Evolutionary conservation across 2,888 invertebrate genomes (phyloP), one percentile per base, ranked within the genome.

Genomic region (Cremastinae sp.): DNA sequence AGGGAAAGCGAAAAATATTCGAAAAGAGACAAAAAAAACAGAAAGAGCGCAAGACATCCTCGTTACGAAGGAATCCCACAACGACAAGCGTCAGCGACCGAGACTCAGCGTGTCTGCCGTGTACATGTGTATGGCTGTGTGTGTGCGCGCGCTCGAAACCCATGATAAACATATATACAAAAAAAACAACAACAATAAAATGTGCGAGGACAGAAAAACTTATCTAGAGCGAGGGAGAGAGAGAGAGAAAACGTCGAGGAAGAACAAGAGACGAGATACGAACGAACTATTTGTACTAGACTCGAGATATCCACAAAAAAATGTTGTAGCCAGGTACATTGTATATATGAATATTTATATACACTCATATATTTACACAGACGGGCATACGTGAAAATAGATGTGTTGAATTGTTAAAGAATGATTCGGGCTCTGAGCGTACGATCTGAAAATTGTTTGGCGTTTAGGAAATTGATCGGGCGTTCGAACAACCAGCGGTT

Each of bases 61-160:
- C 78, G 78, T 79, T 68, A 71, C 74, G 73, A 78, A 64, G 78
- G 76, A 78, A 74, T 59, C 74, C 78, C 68, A 78, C 80, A 80
- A 80, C 80, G 80, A 80, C 71, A 75, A 74, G 69, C 73, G 71
- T 75, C 78, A 78, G 71, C 73, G 78, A 73, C 78, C 75, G 74
- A 71, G 66, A 55, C 61, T 72, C 72, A 72, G 73, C 70, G 69
- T 64, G 35, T 56, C 66, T 47, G n/a, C n/a, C n/a, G n/a, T n/a
- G n/a, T n/a, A n/a, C n/a, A 56, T 65, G 45, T 58, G 47, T 47
- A 66, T 62, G 37, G 56, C 39, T 62, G 59, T 35, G 56, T 35
- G 28, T 5, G 45, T 53, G 39, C 16, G 35, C 45, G 16, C 58
- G 49, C n/a, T n/a, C n/a, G n/a, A n/a, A n/a, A n/a, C n/a, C n/a